Evolutionary conservation across 2,797 vertebrate species (phyloP), one percentile per base, ranked within the genome.

Genomic region (Anisognathus igniventris): DNA sequence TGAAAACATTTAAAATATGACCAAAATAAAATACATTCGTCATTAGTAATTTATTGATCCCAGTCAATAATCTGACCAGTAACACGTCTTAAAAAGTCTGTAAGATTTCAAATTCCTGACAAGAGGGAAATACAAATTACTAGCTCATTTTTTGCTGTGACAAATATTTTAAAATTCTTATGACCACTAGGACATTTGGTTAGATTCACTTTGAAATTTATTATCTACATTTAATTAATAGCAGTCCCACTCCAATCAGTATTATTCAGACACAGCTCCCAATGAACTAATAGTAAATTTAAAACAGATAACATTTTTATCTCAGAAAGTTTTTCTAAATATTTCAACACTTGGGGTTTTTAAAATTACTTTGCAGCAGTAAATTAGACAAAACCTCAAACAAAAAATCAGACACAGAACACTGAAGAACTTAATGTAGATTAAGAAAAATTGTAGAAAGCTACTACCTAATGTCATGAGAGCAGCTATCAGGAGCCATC

Each of bases 401-500:
- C 12, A 31, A 7, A 77, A 78, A 78, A 25, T 42, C 35, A 75
- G 50, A 72, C 42, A 51, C 19, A 65, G 25, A 77, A 74, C 24
- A 88, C 3, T 18, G 4, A 95, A 95, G 57, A 76, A 19, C 17
- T 85, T 73, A 73, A 23, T 24, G 85, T 2, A 72, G 28, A 65
- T 81, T 56, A 90, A 68, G 30, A 51, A 88, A 79, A 96, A 61
- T 0, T 78, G 12, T 19, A 94, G 40, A 81, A 94, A 61, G 79
- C 13, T 86, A 48, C 95, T 98, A 99, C 99, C 99, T 88, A 99
- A 95, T 5, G 98, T 99, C 97, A 98, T 98, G 88, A 99, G 97
- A 17, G 99, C 97, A 54, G 98, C 98, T 85, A 99, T 93, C 86
- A 99, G 96, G 58, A 99, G 97, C 99, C 99, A 99, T 74, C 99